phyloP scores from a whole-genome alignment of 2,797 vertebrate genomes.

The Peromyscus attwateri region DNA sequence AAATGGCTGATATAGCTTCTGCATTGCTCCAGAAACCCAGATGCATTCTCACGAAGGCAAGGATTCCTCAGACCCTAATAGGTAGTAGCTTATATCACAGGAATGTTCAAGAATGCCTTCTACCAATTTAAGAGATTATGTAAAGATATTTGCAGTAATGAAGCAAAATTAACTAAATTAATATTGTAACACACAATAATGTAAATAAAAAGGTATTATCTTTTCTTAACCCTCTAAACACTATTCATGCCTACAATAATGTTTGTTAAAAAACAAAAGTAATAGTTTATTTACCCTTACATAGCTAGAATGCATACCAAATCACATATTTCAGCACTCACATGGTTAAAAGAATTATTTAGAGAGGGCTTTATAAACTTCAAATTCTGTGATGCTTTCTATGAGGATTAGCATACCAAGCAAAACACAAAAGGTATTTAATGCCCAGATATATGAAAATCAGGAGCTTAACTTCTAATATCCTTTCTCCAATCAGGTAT shows the following conservation, averaged over 20 bases:
- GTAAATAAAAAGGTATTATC: neutral
- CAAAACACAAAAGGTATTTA: slow-evolving; percentile 78
- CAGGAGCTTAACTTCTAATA: slow-evolving; percentile 78
- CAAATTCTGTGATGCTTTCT: slow-evolving; percentile 65
- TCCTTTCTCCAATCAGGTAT: slow-evolving; percentile 72
- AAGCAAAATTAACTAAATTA: slow-evolving; percentile 69
- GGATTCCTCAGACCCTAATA: neutral
- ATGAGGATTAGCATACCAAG: slow-evolving; percentile 55
- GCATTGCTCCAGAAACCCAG: neutral
- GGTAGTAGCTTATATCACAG: neutral
- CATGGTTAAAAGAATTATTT: slow-evolving; percentile 74
- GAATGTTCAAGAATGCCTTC: neutral
- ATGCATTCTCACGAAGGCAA: neutral
- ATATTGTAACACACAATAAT: slow-evolving; percentile 73
- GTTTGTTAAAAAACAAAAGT: slow-evolving; percentile 34
- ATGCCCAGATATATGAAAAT: slow-evolving; percentile 80
- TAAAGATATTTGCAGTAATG: slow-evolving; percentile 39
- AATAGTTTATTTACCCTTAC: neutral
- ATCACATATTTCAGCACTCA: slow-evolving; percentile 3
- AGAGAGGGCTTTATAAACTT: slow-evolving; percentile 55
- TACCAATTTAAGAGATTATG: neutral
- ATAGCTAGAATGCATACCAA: slow-evolving; percentile 34
- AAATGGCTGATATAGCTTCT: neutral
- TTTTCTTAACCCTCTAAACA: slow-evolving; percentile 67
- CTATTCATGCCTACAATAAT: slow-evolving; percentile 61